Percentiles rank a stretch among this genome's conserved stretches.
These are phyloP conservation scores for Marmota monax DNA, from an alignment of 2,113 vertebrate species.

Conservation along the genomic window DNA sequence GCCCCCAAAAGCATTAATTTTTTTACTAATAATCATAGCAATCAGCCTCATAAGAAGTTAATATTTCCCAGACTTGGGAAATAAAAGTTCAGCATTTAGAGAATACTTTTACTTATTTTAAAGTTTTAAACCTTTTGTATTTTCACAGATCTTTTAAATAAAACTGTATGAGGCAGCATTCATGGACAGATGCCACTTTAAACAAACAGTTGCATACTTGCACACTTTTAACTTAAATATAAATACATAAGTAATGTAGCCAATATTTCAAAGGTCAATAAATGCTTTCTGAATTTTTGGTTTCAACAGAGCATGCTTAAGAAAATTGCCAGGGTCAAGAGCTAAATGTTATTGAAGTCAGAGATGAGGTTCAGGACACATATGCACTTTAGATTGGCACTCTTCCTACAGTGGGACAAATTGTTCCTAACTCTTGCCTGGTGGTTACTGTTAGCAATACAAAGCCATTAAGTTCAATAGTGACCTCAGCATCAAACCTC, in stretches of 20 bases:
- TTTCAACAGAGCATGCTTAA: constrained; percentile 55
- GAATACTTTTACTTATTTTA: not conserved
- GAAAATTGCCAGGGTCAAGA: constrained; percentile 39
- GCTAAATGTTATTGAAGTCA: constrained; percentile 45
- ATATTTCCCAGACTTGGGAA: not conserved
- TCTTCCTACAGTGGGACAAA: constrained; percentile 68
- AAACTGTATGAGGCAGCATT: not conserved
- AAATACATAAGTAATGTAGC: not conserved
- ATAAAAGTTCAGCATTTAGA: not conserved
- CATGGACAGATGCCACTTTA: not conserved
- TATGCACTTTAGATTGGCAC: constrained; percentile 50
- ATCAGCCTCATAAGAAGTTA: not conserved
- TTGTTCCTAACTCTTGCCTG: constrained; percentile 66
- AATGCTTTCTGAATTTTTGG: constrained; percentile 30
- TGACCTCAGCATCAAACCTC: constrained; percentile 70
- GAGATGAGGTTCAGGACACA: constrained; percentile 28
- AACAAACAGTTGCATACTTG: not conserved
- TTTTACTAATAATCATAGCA: not conserved
- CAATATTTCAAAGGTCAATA: not conserved
- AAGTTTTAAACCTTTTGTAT: not conserved
- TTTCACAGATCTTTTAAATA: not conserved
- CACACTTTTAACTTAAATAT: constrained; percentile 11
- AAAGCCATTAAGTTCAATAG: constrained; percentile 67
- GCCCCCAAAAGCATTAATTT: not conserved
- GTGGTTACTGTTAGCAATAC: constrained; percentile 68